These are phyloP conservation scores for Macrostomum lignano DNA, from an alignment of 1,140 invertebrate genomes.

Conservation along the genomic window DNA sequence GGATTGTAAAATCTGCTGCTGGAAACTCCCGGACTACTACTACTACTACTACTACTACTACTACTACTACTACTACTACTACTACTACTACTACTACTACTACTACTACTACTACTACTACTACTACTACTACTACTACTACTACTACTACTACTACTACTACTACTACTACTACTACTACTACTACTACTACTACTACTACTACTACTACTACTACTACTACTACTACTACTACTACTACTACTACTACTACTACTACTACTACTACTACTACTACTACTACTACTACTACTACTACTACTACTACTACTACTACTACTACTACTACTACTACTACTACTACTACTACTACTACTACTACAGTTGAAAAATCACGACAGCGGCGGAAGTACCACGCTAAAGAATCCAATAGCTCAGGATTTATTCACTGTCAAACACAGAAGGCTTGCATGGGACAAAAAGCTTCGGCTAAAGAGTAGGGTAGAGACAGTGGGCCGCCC, in stretches of 20 bases:
- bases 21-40: too few relatives aligned
- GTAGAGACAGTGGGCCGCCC: too few relatives aligned
- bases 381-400: not conserved
- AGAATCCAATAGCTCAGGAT: too few relatives aligned
- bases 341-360: not conserved
- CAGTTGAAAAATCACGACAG: not conserved
- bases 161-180: not conserved
- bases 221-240: conserved; percentile 6
- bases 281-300: conserved; percentile 1
- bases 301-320: not conserved
- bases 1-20: too few relatives aligned
- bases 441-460: too few relatives aligned
- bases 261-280: conserved; percentile 6
- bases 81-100: conserved; percentile 4
- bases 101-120: conserved; percentile 6
- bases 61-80: conserved; percentile 6
- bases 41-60: conserved; percentile 6
- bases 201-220: conserved; percentile 6
- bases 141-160: not conserved
- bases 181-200: conserved; percentile 4
- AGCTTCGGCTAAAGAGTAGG: too few relatives aligned
- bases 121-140: conserved; percentile 2
- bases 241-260: conserved; percentile 4
- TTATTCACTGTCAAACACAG: too few relatives aligned
- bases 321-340: conserved; percentile 5